Evolutionary conservation across 1,140 invertebrate species (phyloP).

Genomic region (Panagrolaimus sp.): DNA sequence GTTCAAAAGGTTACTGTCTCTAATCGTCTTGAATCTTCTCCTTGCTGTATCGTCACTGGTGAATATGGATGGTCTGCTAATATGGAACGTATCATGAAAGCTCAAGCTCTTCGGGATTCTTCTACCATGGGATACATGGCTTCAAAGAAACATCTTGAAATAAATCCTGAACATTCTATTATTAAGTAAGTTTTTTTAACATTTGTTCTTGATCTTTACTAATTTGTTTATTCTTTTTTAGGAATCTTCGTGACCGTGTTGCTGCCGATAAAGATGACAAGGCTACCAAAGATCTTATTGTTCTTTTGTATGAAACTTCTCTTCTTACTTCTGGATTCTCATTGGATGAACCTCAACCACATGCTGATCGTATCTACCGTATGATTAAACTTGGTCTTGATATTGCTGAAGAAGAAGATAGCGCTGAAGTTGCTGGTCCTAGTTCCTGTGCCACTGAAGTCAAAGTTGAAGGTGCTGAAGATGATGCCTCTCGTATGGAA

Average conservation of each 20-base stretch:
- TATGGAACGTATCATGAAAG: conserved; percentile 99
- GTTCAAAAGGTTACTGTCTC: conserved; percentile 89
- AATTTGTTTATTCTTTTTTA: no score
- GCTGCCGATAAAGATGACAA: conserved; percentile 95
- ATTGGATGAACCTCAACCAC: conserved; percentile 73
- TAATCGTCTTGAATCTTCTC: conserved; percentile 84
- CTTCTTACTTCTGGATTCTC: conserved; percentile 83
- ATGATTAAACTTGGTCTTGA: conserved; percentile 96
- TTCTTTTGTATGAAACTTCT: conserved; percentile 82
- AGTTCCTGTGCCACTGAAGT: conserved; percentile 68
- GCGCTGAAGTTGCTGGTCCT: conserved; percentile 66
- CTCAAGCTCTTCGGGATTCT: conserved; percentile 69
- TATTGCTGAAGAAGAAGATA: conserved; percentile 75
- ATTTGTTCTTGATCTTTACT: no score
- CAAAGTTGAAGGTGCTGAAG: conserved; percentile 74
- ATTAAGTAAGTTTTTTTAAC: no score
- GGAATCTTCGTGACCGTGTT: conserved; percentile 77
- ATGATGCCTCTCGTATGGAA: conserved; percentile 93
- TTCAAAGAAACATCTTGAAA: conserved; percentile 90
- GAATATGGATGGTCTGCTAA: conserved; percentile 98
- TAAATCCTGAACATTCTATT: conserved; percentile 93
- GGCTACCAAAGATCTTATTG: conserved; percentile 85
- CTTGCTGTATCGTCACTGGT: conserved; percentile 97
- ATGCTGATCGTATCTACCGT: conserved; percentile 66
- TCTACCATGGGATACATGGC: conserved; percentile 95